phyloP scores from a whole-genome alignment of 2,113 vertebrate species.

The Perccottus glenii region DNA sequence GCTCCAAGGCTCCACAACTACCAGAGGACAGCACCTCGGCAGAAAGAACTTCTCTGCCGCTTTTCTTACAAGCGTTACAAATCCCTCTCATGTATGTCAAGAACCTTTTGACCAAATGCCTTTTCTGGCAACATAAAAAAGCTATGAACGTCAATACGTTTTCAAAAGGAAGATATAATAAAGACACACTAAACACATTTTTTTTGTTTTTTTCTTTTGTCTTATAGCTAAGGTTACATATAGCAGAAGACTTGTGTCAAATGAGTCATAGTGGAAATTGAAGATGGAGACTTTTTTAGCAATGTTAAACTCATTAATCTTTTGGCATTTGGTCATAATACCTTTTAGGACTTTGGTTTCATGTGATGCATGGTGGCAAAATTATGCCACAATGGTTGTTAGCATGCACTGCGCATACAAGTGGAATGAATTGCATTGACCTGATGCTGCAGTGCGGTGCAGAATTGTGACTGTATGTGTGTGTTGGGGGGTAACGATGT shows the following conservation, averaged over 20 bases:
- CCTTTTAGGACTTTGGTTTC: background rate
- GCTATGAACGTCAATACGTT: too few species aligned
- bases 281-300: background rate
- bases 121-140: slow-evolving; percentile 38
- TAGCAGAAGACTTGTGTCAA: too few species aligned
- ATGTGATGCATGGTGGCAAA: too few species aligned
- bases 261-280: background rate
- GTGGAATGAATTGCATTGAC: slow-evolving; percentile 37
- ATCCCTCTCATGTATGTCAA: slow-evolving; percentile 10
- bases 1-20: slow-evolving; percentile 55
- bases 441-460: slow-evolving; percentile 58
- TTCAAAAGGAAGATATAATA: slow-evolving; percentile 15
- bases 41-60: slow-evolving; percentile 36
- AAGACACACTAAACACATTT: slow-evolving; percentile 1
- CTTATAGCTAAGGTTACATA: too few species aligned
- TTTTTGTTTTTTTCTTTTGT: too few species aligned
- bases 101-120: slow-evolving; percentile 24
- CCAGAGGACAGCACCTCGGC: slow-evolving; percentile 45
- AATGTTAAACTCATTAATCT: background rate
- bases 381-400: slow-evolving; percentile 6
- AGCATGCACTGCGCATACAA: slow-evolving; percentile 5
- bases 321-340: background rate
- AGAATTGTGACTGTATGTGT: slow-evolving; percentile 34
- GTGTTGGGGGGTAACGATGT: slow-evolving; percentile 53
- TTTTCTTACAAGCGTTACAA: slow-evolving; percentile 40